Evolutionary conservation across 2,797 vertebrate species (phyloP).

Genomic region (Vultur gryphus): DNA sequence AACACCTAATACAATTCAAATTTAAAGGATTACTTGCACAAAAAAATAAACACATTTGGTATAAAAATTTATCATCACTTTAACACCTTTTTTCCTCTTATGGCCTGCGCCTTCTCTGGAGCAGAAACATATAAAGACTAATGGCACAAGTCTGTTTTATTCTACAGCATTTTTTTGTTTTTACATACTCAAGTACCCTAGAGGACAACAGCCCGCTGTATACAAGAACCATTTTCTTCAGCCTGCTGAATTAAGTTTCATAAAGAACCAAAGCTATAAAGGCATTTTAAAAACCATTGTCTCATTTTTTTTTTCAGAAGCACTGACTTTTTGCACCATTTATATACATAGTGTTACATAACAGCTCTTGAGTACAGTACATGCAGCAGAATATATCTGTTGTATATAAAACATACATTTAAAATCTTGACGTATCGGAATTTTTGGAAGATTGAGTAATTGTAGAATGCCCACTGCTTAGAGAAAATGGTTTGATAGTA

Average conservation of each 20-base stretch:
- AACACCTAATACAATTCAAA: slow-evolving; percentile 82
- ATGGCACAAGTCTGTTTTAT: slow-evolving; percentile 75
- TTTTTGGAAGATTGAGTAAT: slow-evolving; percentile 73
- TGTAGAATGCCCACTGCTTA: slow-evolving; percentile 75
- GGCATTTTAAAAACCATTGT: slow-evolving; percentile 79
- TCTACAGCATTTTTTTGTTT: slow-evolving; percentile 75
- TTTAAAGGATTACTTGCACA: slow-evolving; percentile 83
- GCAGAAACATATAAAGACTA: slow-evolving; percentile 82
- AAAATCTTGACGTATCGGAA: slow-evolving; percentile 71
- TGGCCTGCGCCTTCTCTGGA: slow-evolving; percentile 76
- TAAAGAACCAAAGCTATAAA: slow-evolving; percentile 81
- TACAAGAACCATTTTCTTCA: slow-evolving; percentile 79
- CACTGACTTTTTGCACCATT: slow-evolving; percentile 75
- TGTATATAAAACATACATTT: slow-evolving; percentile 78
- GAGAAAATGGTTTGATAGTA: slow-evolving; percentile 77
- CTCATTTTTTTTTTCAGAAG: slow-evolving; percentile 70
- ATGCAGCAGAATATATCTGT: slow-evolving; percentile 79
- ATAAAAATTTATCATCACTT: slow-evolving; percentile 88
- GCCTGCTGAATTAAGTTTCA: slow-evolving; percentile 82
- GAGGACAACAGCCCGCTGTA: slow-evolving; percentile 79
- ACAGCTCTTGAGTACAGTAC: slow-evolving; percentile 80
- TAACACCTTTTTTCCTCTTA: slow-evolving; percentile 77
- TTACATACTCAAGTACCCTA: slow-evolving; percentile 77
- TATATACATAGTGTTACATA: slow-evolving; percentile 78
- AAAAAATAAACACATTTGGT: slow-evolving; percentile 84